A percentile compares a stretch with the other conserved stretches of the same genome.
Conservation (phyloP, 2,888 invertebrate species). For the Ashinkailepas kermadecensis region DNA sequence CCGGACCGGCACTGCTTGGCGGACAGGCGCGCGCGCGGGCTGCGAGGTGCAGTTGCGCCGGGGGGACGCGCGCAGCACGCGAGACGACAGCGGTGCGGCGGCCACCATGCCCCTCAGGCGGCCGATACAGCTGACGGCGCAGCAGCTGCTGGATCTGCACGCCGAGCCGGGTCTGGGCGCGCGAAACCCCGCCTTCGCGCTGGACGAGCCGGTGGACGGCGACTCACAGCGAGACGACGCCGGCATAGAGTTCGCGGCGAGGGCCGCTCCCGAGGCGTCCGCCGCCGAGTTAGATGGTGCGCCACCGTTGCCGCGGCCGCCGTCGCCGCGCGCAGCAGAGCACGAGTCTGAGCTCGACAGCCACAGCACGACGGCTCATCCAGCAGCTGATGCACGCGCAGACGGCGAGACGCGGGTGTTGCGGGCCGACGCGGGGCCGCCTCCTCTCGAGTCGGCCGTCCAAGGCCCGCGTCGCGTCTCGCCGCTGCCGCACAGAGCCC, state of each 20-base stretch:
- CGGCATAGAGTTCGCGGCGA: background rate
- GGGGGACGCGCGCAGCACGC: too few species aligned
- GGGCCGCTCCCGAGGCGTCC: too few species aligned
- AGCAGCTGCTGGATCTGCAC: background rate
- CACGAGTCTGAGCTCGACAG: background rate
- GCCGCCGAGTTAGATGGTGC: background rate
- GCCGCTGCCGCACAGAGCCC: background rate
- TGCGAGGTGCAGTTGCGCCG: too few species aligned
- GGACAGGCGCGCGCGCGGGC: too few species aligned
- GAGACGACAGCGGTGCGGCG: background rate
- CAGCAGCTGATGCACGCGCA: too few species aligned
- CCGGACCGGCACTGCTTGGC: too few species aligned
- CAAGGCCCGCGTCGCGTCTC: background rate
- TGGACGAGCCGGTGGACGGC: background rate
- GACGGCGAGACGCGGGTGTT: background rate
- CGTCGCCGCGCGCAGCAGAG: background rate
- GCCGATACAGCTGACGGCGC: background rate
- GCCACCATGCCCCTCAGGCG: background rate
- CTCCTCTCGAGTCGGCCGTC: background rate
- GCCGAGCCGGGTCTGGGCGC: background rate
- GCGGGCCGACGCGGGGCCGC: background rate
- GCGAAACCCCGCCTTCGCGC: background rate
- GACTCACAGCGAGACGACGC: background rate
- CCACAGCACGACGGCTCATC: too few species aligned
- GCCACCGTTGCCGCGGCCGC: background rate